Percentiles rank a stretch among this genome's conserved stretches.
phyloP scores from a whole-genome alignment of 2,113 vertebrate genomes.

The Sapayoa aenigma region DNA sequence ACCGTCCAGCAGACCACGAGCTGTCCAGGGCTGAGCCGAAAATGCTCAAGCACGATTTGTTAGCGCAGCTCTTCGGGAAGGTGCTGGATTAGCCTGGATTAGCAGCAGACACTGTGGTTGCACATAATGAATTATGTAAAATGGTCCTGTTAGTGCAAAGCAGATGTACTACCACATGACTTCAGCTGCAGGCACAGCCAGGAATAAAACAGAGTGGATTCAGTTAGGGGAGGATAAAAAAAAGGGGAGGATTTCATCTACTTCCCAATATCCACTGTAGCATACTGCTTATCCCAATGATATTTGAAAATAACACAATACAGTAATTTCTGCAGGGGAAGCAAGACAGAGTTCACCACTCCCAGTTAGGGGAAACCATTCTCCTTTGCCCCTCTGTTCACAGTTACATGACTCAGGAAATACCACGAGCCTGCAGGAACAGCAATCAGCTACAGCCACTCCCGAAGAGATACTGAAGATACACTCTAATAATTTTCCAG shows the following conservation, averaged over 20 bases:
- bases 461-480: neutral
- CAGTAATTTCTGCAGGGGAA: neutral
- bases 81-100: constrained; percentile 32
- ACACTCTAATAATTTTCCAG: neutral
- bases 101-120: neutral
- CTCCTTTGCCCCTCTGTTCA: neutral
- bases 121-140: constrained; percentile 51
- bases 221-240: neutral
- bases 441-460: neutral
- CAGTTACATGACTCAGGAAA: neutral
- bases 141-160: neutral
- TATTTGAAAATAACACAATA: neutral
- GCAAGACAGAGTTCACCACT: neutral
- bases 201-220: neutral
- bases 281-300: neutral
- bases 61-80: constrained; percentile 14
- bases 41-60: neutral
- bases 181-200: constrained; percentile 21
- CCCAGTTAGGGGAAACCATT: neutral
- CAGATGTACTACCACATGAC: constrained; percentile 33
- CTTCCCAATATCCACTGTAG: neutral
- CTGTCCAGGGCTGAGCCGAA: neutral
- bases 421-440: neutral
- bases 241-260: neutral
- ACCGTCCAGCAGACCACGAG: fast-evolving